Conservation (phyloP, 1,140 invertebrate genomes). For the Microplitis demolitor region DNA sequence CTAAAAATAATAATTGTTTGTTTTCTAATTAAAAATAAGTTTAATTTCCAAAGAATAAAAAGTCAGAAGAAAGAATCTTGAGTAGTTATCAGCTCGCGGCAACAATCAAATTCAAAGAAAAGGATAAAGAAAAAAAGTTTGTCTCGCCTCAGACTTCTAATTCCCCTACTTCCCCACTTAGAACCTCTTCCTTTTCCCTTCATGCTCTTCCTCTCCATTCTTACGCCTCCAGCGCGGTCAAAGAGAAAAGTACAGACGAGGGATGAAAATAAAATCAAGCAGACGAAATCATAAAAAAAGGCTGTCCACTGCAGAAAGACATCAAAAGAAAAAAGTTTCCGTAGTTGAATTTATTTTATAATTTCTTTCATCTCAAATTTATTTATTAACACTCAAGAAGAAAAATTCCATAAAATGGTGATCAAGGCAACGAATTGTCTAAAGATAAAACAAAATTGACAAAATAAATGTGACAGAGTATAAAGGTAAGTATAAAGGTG, state of each 20-base stretch:
- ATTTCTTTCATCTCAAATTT: no score
- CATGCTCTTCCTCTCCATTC: neutral
- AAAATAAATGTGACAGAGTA: no score
- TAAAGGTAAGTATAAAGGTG: neutral
- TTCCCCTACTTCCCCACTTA: slow-evolving; percentile 3
- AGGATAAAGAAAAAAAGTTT: slow-evolving; percentile 16
- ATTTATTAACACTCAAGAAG: no score
- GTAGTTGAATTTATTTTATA: neutral
- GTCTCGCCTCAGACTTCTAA: no score
- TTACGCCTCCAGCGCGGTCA: slow-evolving; percentile 23
- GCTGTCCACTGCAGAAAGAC: neutral
- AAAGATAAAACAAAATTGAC: neutral
- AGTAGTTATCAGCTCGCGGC: slow-evolving; percentile 40
- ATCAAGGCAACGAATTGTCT: neutral
- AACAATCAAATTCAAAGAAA: slow-evolving; percentile 48
- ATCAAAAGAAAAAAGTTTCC: neutral
- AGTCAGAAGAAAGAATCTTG: slow-evolving; percentile 27
- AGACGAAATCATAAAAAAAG: slow-evolving; percentile 32
- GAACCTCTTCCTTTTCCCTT: neutral
- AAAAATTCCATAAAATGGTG: no score
- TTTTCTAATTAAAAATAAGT: slow-evolving; percentile 8
- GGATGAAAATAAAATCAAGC: slow-evolving; percentile 28
- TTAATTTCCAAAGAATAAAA: slow-evolving; percentile 18
- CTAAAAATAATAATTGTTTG: neutral
- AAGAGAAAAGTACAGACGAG: slow-evolving; percentile 15